Base-by-base conservation (phyloP, 2,797 vertebrate genomes). In the Orestias chungarensis region DNA sequence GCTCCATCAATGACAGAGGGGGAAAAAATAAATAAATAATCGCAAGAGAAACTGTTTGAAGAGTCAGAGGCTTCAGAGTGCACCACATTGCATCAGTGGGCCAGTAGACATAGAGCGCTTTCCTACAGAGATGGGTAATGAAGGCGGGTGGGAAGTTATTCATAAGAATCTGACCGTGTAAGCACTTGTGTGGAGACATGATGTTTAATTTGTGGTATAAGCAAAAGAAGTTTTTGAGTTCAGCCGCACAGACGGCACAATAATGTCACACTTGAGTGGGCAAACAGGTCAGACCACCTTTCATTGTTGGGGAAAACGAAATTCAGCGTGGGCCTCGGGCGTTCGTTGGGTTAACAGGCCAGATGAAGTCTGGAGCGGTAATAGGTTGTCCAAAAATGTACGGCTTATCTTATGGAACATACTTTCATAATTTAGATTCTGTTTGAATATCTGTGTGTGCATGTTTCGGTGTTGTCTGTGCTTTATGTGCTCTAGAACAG, bases 121-220 rank as follows among this genome's bases (percentile, higher is more conserved):
- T 89, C 88, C 86, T 83, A 85, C 86, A 90, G 87, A 84, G 87
- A 86, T 29, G 86, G 82, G 87, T 90, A 91, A 91, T 90, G 89
- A 92, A 90, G 89, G 90, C 87, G 83, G 82, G 81, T 72, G 86
- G 83, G 88, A 93, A 90, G 89, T 89, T 88, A 90, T 93, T 94
- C 91, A 94, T 90, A 93, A 92, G 87, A 94, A 94, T 93, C 88
- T 94, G 89, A 91, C 92, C 89, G 57, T 90, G 93, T 94, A 94
- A 94, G 93, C 93, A 94, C 89, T 92, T 92, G 88, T 92, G 91
- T 90, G 89, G 91, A 93, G 91, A 93, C 91, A 91, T 88, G 92
- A 92, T 92, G 91, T 94, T 93, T 93, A 94, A 94, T 95, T 94
- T 93, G 91, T 89, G 92, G 89, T 93, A 90, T 76, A 82, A 89